Evolutionary conservation across 2,888 invertebrate genomes (phyloP).

Genomic region (Lasius fuliginosus): DNA sequence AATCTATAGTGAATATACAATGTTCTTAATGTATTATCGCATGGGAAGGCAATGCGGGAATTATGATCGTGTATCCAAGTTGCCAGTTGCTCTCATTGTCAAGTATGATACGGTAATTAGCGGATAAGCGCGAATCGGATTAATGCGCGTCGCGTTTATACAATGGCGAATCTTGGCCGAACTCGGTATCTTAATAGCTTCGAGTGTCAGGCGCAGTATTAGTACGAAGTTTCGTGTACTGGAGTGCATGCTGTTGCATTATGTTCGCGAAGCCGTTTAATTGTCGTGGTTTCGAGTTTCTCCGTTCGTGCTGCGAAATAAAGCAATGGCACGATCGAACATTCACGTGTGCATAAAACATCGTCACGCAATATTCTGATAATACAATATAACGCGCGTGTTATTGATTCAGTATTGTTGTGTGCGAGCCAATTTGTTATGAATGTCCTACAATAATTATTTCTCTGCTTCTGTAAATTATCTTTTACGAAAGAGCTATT

Average conservation of each 20-base stretch:
- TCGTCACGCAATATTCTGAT: neutral
- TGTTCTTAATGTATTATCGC: conserved; percentile 22
- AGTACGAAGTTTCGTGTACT: conserved; percentile 63
- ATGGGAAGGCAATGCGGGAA: conserved; percentile 14
- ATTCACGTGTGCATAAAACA: conserved; percentile 30
- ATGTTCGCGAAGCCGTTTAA: conserved; percentile 56
- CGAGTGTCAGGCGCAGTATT: conserved; percentile 66
- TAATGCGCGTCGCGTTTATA: conserved; percentile 63
- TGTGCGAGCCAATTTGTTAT: neutral
- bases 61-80: conserved; percentile 46
- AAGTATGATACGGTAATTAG: conserved; percentile 71
- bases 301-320: conserved; percentile 29
- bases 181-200: conserved; percentile 75
- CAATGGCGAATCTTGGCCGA: conserved; percentile 70
- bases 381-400: conserved; percentile 13
- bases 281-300: conserved; percentile 51
- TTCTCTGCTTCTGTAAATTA: neutral
- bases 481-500: neutral
- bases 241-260: conserved; percentile 56
- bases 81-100: conserved; percentile 55
- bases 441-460: neutral
- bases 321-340: conserved; percentile 34
- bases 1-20: neutral
- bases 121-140: conserved; percentile 70
- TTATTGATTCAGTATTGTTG: neutral